Conservation (phyloP, 2,888 invertebrate species). For the Luperina nickerlii region DNA sequence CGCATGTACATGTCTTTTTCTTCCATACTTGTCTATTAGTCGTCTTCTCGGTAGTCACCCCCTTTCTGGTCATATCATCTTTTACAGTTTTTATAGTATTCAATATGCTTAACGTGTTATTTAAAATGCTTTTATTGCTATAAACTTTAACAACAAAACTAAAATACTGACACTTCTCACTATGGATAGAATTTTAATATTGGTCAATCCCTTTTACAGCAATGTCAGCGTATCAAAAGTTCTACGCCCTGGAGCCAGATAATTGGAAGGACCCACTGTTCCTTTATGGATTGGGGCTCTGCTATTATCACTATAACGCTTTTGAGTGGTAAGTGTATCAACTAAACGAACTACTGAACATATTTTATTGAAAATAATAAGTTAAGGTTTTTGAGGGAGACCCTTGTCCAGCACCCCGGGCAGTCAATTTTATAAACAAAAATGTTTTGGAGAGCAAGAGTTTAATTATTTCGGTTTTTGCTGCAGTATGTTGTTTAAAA, state of each 20-base stretch:
- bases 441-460: conserved; percentile 12
- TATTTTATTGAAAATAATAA: neutral
- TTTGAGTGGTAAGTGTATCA: conserved; percentile 96
- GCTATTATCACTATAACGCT: conserved; percentile 98
- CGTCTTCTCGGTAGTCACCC: neutral
- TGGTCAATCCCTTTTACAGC: conserved; percentile 91
- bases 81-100: neutral
- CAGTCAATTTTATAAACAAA: neutral
- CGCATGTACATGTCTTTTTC: neutral
- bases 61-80: neutral
- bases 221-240: conserved; percentile 99
- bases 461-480: conserved; percentile 33
- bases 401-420: neutral
- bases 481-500: conserved; percentile 14
- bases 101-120: neutral
- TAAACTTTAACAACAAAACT: too few species aligned
- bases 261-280: conserved; percentile 97
- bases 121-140: neutral
- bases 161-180: neutral
- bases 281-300: conserved; percentile 98
- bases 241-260: conserved; percentile 93
- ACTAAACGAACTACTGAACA: neutral
- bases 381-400: neutral
- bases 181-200: neutral
- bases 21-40: neutral